Evolutionary conservation across 2,888 invertebrate species (phyloP), one percentile per base, ranked within the genome.

Genomic region (Polymixis lichenea): DNA sequence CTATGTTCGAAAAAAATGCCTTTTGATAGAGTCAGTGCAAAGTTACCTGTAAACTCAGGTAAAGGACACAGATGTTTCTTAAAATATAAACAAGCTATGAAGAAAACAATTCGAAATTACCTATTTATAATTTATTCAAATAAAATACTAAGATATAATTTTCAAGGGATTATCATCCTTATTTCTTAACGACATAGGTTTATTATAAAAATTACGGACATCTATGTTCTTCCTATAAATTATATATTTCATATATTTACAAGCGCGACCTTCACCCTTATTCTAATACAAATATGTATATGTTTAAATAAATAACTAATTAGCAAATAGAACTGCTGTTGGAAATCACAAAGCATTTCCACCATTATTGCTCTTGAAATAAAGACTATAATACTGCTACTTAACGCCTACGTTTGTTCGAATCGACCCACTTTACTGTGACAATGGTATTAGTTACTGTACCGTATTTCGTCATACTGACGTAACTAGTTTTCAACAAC

Each of bases 381-480:
- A 82, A 61, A 66, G 68, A 15, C 32, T 25, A 67, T 53, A 53
- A 51, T 77, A 32, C 32, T 46, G 13, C 13, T 66, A 25, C 15
- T 69, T 62, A 72, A 68, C 78, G 67, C 69, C 75, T 65, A 70
- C 75, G 43, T 81, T 78, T 75, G 75, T 77, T 78, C 56, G 60
- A 76, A 74, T 64, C 72, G 85, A 82, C 86, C 88, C 66, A 86
- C 53, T 77, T 87, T 78, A 61, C 25, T 67, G 68, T 88, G 80
- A 87, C 83, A 86, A 86, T 80, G 80, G 69, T 64, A 73, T 67
- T 75, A 69, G 75, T 77, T 75, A 74, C 62, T 53, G 72, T 67
- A 49, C 22, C 9, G 19, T 69, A 60, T 82, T 86, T 81, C 77
- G 68, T 80, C 66, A 84, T 22, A 6, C 11, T 76, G 75, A 82